Evolutionary conservation across 2,888 invertebrate species (phyloP).

Genomic region (Pomacea canaliculata): DNA sequence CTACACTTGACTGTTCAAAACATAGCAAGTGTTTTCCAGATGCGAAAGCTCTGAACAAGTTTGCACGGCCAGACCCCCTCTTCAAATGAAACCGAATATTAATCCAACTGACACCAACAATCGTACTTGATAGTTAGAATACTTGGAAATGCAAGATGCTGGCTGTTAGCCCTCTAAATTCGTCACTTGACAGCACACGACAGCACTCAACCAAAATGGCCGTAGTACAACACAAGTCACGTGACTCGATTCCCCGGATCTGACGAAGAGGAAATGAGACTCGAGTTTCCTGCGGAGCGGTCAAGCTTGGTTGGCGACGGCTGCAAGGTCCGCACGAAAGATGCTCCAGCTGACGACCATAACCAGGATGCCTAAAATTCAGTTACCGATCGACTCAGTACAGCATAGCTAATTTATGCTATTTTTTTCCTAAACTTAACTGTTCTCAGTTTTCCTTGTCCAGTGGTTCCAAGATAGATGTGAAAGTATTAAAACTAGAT

Average conservation of each 20-base stretch:
- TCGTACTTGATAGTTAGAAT: conserved; percentile 9
- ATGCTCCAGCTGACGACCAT: too few relatives aligned
- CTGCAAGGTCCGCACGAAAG: background rate
- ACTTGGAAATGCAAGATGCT: conserved; percentile 4
- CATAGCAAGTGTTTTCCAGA: conserved; percentile 7
- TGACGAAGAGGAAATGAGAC: conserved; percentile 7
- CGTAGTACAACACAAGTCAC: conserved; percentile 61
- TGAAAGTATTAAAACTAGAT: too few relatives aligned
- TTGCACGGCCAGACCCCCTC: too few relatives aligned
- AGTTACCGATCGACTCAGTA: too few relatives aligned
- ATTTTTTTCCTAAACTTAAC: too few relatives aligned
- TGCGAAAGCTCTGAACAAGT: background rate
- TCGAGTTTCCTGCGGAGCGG: background rate
- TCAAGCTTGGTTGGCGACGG: conserved; percentile 2
- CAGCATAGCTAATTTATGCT: too few relatives aligned
- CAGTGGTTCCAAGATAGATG: too few relatives aligned
- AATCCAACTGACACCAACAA: background rate
- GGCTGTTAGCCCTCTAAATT: conserved; percentile 1
- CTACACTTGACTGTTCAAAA: conserved; percentile 1
- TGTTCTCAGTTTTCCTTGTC: too few relatives aligned
- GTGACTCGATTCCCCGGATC: conserved; percentile 43
- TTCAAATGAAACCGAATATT: too few relatives aligned
- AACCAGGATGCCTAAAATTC: too few relatives aligned
- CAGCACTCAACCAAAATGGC: conserved; percentile 64
- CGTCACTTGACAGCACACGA: conserved; percentile 49